Evolutionary conservation across 2,888 invertebrate genomes (phyloP), one percentile per base, ranked within the genome.

Genomic region (Microctonus brassicae): DNA sequence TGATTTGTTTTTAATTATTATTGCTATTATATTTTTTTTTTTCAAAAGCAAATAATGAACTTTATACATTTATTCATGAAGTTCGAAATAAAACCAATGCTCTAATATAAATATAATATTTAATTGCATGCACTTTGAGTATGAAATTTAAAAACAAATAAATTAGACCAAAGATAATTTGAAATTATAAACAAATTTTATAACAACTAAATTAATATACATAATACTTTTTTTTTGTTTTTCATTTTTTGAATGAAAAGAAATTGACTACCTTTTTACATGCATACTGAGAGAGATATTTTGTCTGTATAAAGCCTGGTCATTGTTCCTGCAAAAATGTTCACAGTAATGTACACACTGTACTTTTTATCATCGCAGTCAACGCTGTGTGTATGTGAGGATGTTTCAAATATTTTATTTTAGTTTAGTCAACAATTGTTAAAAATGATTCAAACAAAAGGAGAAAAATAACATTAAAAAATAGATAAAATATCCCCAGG

Each of bases 221-320:
- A n/a, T 34, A 64, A 64, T 11, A 68, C 24, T 47, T 62, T 26
- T 52, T 53, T 53, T 42, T 47, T 36, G 9, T 17, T 61, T 61
- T 61, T 36, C 22, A 34, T 39, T 33, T 33, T 39, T 4, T 39
- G 39, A 39, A 61, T 22, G 24, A 36, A 61, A 61, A 58, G 22
- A 26, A 58, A 62, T 63, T 69, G 73, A 81, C 81, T 82, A 81
- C 81, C 81, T 81, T 81, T 39, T 80, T 70, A 77, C 80, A 81
- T 82, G 81, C 80, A 82, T 81, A 79, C 77, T 80, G 79, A 80
- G 79, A 80, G 80, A 80, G 39, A 39, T 39, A 39, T 78, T 81
- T 81, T 81, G 75, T 79, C 79, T 80, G 79, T 81, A 81, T 76
- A 80, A 82, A 81, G 80, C 79, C 79, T 79, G 78, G 78, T 82